Percentiles rank a stretch among this genome's conserved stretches.
phyloP scores from a whole-genome alignment of 2,113 vertebrate genomes.

The Phalacrocorax brasilianus region DNA sequence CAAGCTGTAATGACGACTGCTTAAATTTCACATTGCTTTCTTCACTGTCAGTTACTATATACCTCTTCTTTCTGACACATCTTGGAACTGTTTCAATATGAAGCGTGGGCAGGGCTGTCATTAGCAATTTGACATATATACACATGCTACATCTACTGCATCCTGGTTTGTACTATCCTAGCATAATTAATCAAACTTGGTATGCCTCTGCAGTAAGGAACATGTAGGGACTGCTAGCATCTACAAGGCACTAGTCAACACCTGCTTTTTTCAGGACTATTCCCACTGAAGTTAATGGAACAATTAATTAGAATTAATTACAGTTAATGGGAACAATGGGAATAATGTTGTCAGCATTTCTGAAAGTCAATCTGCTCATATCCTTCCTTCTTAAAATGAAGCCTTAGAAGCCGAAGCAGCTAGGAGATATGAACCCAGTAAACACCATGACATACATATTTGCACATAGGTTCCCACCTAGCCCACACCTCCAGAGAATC shows the following conservation, averaged over 20 bases:
- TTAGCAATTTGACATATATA: conserved; percentile 25
- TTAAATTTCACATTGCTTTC: conserved; percentile 42
- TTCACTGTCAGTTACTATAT: conserved; percentile 38
- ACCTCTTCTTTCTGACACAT: background rate
- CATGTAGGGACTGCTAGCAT: background rate
- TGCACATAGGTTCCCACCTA: background rate
- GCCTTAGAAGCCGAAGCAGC: background rate
- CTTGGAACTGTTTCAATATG: conserved; percentile 32
- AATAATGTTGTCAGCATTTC: background rate
- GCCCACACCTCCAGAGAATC: background rate
- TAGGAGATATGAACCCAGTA: background rate
- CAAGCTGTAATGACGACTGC: background rate
- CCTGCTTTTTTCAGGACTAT: background rate
- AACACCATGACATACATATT: background rate
- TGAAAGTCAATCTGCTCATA: background rate
- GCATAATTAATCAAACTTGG: background rate
- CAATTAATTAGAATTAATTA: too few relatives aligned
- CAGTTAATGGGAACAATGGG: background rate
- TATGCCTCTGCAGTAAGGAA: background rate
- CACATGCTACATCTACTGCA: conserved; percentile 16
- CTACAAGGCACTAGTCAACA: background rate
- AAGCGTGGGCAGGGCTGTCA: conserved; percentile 37
- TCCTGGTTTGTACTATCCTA: background rate
- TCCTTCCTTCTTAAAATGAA: background rate
- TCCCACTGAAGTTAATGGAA: background rate